Evolutionary conservation across 2,113 vertebrate species (phyloP), one percentile per base, ranked within the genome.

Genomic region (Semicossyphus pulcher): DNA sequence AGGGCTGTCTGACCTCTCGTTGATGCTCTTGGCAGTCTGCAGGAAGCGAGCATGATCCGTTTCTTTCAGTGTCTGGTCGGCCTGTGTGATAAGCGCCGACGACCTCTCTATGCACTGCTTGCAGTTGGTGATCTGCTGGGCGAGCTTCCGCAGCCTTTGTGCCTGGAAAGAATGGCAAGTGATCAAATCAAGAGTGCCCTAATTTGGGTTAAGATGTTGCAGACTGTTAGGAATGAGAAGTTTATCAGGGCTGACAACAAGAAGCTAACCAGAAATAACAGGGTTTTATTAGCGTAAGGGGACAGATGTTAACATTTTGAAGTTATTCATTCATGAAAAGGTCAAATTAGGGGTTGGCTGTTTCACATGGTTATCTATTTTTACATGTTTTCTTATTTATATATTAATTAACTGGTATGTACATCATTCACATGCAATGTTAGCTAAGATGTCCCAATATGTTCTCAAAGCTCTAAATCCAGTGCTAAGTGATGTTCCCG

Each of bases 71-170:
- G 96, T 97, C 83, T 97, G 96, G 54, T 99, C 98, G 0, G 97
- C 97, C 83, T 99, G 98, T 2, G 95, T 94, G 84, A 99, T 98
- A 87, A 99, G 96, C 3, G 96, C 96, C 0, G 97, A 96, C 0
- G 98, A 99, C 72, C 96, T 94, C 83, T 99, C 98, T 14, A 99
- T 96, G 91, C 97, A 98, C 90, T 99, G 97, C 29, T 99, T 97
- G 90, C 98, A 99, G 93, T 97, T 99, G 0, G 96, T 94, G 64
- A 99, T 97, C 92, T 99, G 97, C 78, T 99, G 98, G 49, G 97
- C 96, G 66, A 99, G 93, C 89, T 98, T 99, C 37, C 97, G 94
- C 80, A 99, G 71, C 75, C 98, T 92, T 57, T 98, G 96, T 60
- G 97, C 92, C 98, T 99, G 37, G 5, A 87, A 37, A 70, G 62